phyloP scores from a whole-genome alignment of 1,140 invertebrate genomes.

The Lepidostoma basale region DNA sequence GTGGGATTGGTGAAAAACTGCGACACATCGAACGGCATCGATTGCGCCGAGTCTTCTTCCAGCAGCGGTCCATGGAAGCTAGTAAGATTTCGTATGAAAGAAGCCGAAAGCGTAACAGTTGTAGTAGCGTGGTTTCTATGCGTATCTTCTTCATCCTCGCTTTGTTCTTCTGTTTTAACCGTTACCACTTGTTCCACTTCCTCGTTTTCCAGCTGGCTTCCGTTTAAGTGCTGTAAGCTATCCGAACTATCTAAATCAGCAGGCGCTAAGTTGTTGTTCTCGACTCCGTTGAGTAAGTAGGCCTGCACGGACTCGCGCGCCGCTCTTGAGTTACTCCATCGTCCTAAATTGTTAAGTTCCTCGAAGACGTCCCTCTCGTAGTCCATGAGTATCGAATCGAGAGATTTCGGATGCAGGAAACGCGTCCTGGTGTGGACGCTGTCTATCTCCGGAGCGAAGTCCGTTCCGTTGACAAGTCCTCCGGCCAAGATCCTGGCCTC shows the following conservation, averaged over 20 bases:
- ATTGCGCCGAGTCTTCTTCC: slow-evolving; percentile 40
- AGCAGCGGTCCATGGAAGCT: slow-evolving; percentile 37
- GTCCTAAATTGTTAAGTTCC: slow-evolving; percentile 73
- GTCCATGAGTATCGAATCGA: slow-evolving; percentile 74
- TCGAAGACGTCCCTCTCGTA: slow-evolving; percentile 77
- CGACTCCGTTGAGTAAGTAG: slow-evolving; percentile 41
- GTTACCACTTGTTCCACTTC: slow-evolving; percentile 40
- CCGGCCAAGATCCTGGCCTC: slow-evolving; percentile 57
- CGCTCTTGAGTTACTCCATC: slow-evolving; percentile 52
- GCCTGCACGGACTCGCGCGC: slow-evolving; percentile 34
- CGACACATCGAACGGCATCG: slow-evolving; percentile 30
- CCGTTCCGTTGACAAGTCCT: slow-evolving; percentile 68
- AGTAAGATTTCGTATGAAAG: slow-evolving; percentile 37
- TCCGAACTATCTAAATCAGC: background rate
- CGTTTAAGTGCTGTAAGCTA: background rate
- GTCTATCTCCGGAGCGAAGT: slow-evolving; percentile 65
- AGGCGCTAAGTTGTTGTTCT: background rate
- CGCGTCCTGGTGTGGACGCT: slow-evolving; percentile 63
- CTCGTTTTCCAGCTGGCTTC: slow-evolving; percentile 34
- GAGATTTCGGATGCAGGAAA: slow-evolving; percentile 73
- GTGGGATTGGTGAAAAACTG: slow-evolving; percentile 35
- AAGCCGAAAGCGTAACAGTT: slow-evolving; percentile 18
- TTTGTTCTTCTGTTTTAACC: slow-evolving; percentile 49
- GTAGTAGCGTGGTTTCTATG: background rate
- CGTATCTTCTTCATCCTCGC: slow-evolving; percentile 37